Conservation (phyloP, 1,140 invertebrate species). For the Brachionus koreanus region DNA sequence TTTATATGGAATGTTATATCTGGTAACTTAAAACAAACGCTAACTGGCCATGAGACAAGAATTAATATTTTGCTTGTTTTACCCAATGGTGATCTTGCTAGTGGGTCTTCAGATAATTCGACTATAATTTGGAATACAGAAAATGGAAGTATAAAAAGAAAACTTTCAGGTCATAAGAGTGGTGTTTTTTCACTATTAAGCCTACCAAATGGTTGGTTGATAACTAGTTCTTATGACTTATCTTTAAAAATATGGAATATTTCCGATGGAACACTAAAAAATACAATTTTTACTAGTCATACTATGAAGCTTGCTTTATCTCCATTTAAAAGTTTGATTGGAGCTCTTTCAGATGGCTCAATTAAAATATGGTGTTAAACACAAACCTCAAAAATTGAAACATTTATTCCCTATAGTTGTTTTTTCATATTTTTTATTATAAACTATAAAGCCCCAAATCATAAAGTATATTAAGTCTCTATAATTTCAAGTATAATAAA, state of each 20-base stretch:
- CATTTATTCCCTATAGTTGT: too few species aligned
- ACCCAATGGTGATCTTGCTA: neutral
- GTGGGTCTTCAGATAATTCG: neutral
- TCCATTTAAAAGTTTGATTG: neutral
- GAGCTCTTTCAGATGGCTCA: neutral
- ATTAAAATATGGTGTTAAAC: neutral
- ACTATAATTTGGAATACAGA: neutral
- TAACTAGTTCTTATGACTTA: neutral
- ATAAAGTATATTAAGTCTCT: too few species aligned
- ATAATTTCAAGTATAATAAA: too few species aligned
- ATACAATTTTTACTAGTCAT: neutral
- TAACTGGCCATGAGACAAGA: neutral
- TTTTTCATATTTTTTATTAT: too few species aligned
- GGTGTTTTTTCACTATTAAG: neutral
- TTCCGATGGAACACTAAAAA: neutral
- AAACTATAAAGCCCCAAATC: too few species aligned
- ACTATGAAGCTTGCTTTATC: neutral
- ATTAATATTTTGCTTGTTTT: neutral
- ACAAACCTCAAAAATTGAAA: neutral
- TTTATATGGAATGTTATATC: neutral
- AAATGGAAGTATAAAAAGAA: neutral
- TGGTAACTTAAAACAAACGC: neutral
- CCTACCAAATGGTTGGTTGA: neutral
- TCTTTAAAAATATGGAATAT: neutral
- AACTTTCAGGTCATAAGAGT: neutral